Evolutionary conservation across 2,113 vertebrate genomes (phyloP).

Genomic region (Hemiprocne comata): DNA sequence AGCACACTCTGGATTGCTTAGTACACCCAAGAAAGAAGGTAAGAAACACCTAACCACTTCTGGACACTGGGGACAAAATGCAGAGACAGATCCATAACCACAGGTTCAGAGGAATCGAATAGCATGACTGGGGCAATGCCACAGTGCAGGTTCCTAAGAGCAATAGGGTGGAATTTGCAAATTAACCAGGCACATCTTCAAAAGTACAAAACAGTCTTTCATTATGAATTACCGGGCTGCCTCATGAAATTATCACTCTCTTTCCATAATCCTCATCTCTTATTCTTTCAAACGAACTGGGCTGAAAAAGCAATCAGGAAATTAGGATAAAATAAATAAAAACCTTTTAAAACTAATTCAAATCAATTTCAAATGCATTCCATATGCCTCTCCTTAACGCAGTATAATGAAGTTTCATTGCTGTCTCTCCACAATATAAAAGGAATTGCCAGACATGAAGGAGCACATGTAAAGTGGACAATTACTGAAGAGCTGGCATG

Average conservation of each 20-base stretch:
- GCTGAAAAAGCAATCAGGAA: not conserved
- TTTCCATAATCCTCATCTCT: not conserved
- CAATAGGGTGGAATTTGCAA: not conserved
- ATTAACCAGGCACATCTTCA: not conserved
- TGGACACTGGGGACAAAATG: not conserved
- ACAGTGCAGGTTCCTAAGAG: not conserved
- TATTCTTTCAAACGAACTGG: not conserved
- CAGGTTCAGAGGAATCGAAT: not conserved
- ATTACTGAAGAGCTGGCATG: slow-evolving; percentile 34
- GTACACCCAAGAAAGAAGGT: not conserved
- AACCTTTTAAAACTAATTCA: not conserved
- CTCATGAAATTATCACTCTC: not conserved
- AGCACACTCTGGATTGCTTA: not conserved
- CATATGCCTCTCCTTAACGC: not conserved
- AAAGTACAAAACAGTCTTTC: not conserved
- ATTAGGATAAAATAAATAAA: slow-evolving; percentile 10
- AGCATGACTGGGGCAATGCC: not conserved
- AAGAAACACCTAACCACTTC: not conserved
- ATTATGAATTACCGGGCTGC: not conserved
- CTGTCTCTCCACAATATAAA: slow-evolving; percentile 6
- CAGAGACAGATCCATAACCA: not conserved
- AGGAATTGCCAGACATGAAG: not conserved
- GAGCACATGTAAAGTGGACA: slow-evolving; percentile 37
- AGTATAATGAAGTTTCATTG: slow-evolving; percentile 10
- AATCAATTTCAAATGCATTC: not conserved